Evolutionary conservation across 2,113 vertebrate genomes (phyloP).

Genomic region (Felis chaus): DNA sequence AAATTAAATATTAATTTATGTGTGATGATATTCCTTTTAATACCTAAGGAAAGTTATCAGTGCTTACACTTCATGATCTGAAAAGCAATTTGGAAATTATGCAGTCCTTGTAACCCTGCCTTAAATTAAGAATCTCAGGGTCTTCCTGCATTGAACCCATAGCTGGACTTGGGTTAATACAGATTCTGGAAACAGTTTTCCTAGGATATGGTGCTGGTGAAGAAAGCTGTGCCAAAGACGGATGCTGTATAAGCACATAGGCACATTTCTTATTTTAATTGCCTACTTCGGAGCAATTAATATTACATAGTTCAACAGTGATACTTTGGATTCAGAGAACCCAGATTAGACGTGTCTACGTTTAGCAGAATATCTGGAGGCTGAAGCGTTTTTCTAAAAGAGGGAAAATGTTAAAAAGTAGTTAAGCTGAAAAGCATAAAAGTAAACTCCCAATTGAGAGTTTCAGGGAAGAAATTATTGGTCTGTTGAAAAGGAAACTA

Average conservation of each 20-base stretch:
- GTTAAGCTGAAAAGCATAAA: neutral
- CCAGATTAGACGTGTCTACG: neutral
- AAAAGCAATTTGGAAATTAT: neutral
- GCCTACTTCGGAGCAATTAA: neutral
- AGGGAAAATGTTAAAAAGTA: conserved; percentile 16
- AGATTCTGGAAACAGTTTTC: neutral
- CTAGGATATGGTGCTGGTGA: neutral
- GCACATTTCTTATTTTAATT: neutral
- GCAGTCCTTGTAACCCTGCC: neutral
- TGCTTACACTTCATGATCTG: neutral
- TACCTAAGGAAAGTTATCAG: neutral
- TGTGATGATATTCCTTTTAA: neutral
- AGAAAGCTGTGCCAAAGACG: neutral
- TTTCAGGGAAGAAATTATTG: neutral
- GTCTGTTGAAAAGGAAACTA: neutral
- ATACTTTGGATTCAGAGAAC: conserved; percentile 9
- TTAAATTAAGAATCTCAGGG: neutral
- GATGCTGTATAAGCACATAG: neutral
- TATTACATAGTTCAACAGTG: neutral
- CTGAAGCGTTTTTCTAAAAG: neutral
- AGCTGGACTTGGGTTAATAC: neutral
- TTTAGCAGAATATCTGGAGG: neutral
- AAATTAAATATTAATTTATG: neutral
- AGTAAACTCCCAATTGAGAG: neutral
- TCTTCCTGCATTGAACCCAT: neutral